Base-by-base conservation (phyloP, 2,888 invertebrate genomes). In the Cotesia congregata region DNA sequence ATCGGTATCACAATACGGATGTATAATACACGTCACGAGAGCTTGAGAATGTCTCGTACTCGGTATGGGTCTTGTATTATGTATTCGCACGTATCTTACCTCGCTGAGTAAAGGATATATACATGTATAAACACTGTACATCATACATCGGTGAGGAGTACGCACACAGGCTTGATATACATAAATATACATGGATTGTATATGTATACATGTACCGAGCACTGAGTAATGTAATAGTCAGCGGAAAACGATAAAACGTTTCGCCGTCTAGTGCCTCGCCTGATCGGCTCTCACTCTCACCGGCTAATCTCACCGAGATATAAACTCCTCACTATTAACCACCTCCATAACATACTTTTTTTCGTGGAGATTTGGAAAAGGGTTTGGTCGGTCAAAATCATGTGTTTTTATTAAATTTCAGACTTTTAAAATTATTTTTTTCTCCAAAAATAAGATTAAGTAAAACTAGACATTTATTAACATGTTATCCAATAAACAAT, bases 1-100 rank as follows among this genome's bases (percentile, higher is more conserved):
- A 88, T 88, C 85, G 83, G 84, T 88, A 88, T 88, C 88, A 82
- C 83, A 82, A 85, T 85, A 84, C 86, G 85, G 85, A 87, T 87
- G 85, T 85, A 85, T 85, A 85, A 85, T 87, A 85, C 67, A 73
- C 82, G 85, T 86, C 87, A 86, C 83, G 82, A 81, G 78, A 78
- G 80, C 77, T 79, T 81, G 78, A 82, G 84, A 84, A 83, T 84
- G 80, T 75, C 69, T 69, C 72, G 30, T 30, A 30, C 30, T 30
- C 30, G 3, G 30, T 30, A 30, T 30, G 72, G 67, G 50, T 50
- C 50, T 50, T 50, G 50, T 50, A 50, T 50, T 50, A 50, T 50
- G 50, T 50, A 60, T 65, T 39, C 60, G 67, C 65, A 60, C 38
- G 62, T 62, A 38, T 65, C 50, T 7, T 50, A 50, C 50, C 50